Percentiles rank a stretch among this genome's conserved stretches.
These are phyloP conservation scores for Choloepus didactylus DNA, from an alignment of 2,797 vertebrate genomes.

Conservation along the genomic window DNA sequence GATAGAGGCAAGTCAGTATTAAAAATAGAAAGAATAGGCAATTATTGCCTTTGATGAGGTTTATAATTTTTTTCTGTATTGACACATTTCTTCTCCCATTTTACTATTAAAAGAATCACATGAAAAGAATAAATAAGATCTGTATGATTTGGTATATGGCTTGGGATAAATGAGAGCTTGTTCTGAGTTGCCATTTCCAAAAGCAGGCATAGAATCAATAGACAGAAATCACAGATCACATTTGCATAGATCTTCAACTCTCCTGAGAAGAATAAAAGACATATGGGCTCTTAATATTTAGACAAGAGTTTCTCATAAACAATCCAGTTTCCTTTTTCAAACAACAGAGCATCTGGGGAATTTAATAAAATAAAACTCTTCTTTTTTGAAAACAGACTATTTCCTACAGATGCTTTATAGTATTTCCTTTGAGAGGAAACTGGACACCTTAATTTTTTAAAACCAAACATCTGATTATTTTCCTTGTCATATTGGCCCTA, in stretches of 20 bases:
- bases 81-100: not conserved
- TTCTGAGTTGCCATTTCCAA: slow-evolving; percentile 25
- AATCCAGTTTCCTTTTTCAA: slow-evolving; percentile 49
- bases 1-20: not conserved
- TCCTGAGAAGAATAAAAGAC: slow-evolving; percentile 32
- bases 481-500: slow-evolving; percentile 18
- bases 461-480: slow-evolving; percentile 42
- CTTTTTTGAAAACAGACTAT: slow-evolving; percentile 6
- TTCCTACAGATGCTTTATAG: slow-evolving; percentile 43
- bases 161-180: slow-evolving; percentile 39
- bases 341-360: slow-evolving; percentile 55
- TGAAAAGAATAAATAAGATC: not conserved
- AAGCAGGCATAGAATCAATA: not conserved
- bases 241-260: slow-evolving; percentile 7
- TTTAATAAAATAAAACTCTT: slow-evolving; percentile 49
- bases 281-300: slow-evolving; percentile 15
- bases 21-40: not conserved
- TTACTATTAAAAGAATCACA: slow-evolving; percentile 23
- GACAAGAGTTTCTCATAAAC: slow-evolving; percentile 38
- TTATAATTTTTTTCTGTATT: slow-evolving; percentile 49
- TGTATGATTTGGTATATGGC: not conserved
- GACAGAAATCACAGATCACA: slow-evolving; percentile 31
- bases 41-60: not conserved
- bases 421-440: slow-evolving; percentile 63
- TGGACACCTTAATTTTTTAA: slow-evolving; percentile 57